Conservation (phyloP, 2,113 vertebrate species). For the Platysteira castanea region DNA sequence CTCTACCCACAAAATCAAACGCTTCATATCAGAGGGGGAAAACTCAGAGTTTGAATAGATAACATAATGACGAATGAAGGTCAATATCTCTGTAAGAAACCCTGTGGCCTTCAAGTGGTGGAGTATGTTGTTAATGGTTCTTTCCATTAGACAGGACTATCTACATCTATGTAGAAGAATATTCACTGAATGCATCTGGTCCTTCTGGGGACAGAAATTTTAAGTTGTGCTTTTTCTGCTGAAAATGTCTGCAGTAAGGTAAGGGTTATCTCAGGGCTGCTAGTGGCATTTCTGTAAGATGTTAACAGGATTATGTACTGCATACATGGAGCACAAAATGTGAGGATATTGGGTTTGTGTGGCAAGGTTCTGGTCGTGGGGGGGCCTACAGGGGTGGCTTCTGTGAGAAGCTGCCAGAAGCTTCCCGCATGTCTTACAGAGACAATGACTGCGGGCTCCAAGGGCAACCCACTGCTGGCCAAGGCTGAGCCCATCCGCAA, state of each 20-base stretch:
- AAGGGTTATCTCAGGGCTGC: neutral
- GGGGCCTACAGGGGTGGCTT: neutral
- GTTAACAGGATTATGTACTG: neutral
- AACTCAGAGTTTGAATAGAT: neutral
- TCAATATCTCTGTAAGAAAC: neutral
- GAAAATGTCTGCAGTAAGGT: neutral
- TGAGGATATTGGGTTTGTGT: neutral
- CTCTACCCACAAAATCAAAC: neutral
- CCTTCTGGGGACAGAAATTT: neutral
- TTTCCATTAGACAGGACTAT: neutral
- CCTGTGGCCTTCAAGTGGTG: neutral
- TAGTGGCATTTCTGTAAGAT: neutral
- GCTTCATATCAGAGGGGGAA: neutral
- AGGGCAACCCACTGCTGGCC: neutral
- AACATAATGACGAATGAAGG: neutral
- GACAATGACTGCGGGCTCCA: neutral
- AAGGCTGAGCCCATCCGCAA: neutral
- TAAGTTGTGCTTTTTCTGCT: neutral
- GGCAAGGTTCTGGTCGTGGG: neutral
- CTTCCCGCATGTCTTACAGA: neutral
- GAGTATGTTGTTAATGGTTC: neutral
- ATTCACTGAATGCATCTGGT: neutral
- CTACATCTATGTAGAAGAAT: neutral
- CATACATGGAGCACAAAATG: fast-evolving
- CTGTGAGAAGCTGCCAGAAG: neutral